phyloP scores from a whole-genome alignment of 2,888 invertebrate species.

The Philopedon plagiatum region DNA sequence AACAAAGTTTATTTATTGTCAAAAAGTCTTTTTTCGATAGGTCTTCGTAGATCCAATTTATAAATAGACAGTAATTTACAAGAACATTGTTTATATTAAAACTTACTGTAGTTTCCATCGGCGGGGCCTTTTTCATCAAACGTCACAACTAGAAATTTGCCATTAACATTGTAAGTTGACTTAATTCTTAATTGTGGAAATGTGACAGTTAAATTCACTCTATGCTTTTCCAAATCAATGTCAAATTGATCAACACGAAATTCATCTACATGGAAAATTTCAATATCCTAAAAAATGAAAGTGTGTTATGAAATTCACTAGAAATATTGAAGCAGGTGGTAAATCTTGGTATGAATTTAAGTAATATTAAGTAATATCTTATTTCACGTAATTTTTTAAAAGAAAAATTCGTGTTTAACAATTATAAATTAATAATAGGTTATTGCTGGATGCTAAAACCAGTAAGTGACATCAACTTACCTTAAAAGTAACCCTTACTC shows the following conservation, averaged over 20 bases:
- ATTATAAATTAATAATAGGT: too few species aligned
- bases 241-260: constrained; percentile 72
- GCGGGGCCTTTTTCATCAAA: constrained; percentile 78
- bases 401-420: too few species aligned
- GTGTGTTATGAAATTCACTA: not conserved
- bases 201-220: constrained; percentile 72
- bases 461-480: constrained; percentile 8
- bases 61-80: too few species aligned
- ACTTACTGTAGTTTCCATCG: constrained; percentile 77
- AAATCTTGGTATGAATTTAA: not conserved
- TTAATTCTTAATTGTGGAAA: constrained; percentile 76
- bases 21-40: too few species aligned
- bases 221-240: constrained; percentile 70
- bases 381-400: too few species aligned
- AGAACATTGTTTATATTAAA: too few species aligned
- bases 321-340: not conserved
- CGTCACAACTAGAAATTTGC: constrained; percentile 79
- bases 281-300: constrained; percentile 42
- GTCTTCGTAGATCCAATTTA: too few species aligned
- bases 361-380: too few species aligned
- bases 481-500: constrained; percentile 42
- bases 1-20: too few species aligned
- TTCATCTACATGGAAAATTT: constrained; percentile 72
- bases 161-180: constrained; percentile 75
- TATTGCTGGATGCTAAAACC: too few species aligned